Base-by-base conservation (phyloP, 2,888 invertebrate species). In the Diabrotica balteata region DNA sequence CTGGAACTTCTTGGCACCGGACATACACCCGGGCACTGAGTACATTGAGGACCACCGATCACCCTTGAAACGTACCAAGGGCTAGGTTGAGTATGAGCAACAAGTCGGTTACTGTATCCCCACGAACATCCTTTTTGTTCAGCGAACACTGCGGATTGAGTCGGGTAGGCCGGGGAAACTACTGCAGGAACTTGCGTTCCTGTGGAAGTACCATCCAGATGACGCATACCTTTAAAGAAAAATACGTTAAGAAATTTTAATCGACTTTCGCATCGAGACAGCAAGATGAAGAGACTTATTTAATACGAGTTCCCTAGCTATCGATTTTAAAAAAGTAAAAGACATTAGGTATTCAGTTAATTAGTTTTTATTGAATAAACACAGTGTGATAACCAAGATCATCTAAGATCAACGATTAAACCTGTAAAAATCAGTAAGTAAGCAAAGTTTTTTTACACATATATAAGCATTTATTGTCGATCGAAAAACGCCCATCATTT, bases 131-230 rank as follows among this genome's bases (percentile, higher is more conserved):
- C 83, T 76, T 85, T 85, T 52, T 84, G 83, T 72, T 86, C 86
- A n/a, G 85, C 84, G 74, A 83, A 86, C 10, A 86, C 86, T 4
- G 86, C 86, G 22, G 86, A 81, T 74, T 86, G 86, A 72, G 82
- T 85, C 66, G 78, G 81, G 73, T 76, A 77, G 60, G 78, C 74
- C 45, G 79, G 76, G 59, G 78, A 73, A 55, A 77, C 75, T 43
- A 76, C 74, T 42, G 76, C 73, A 45, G 75, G 80, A 76, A 80
- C 74, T 76, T 80, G 80, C 32, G 79, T 80, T 50, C 78, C 75
- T 10, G 79, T 70, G n/a, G 80, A 74, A 63, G 73, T 76, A 10
- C 75, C 78, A 52, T 84, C 84, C 60, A 77, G 74, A 79, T 84
- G 83, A 42, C 82, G 80, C 66, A 83, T 76, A 78, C 83, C 84